Evolutionary conservation across 1,140 invertebrate genomes (phyloP), one percentile per base, ranked within the genome.

Genomic region (Papilio aristodemus): DNA sequence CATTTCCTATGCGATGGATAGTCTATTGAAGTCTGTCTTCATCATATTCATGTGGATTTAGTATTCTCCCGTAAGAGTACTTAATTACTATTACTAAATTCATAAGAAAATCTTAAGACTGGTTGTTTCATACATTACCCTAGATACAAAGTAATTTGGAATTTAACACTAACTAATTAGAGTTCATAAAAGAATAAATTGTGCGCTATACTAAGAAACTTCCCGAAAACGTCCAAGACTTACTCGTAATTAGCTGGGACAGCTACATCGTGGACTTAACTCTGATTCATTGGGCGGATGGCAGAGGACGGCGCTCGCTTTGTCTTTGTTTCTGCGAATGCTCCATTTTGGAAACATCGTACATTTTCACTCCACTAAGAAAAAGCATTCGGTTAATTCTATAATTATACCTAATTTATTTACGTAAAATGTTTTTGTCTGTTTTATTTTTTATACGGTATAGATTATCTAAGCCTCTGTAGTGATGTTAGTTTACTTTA

Each of bases 211-310:
- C 38, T 39, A 39, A 39, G 38, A 11, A 25, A 4, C 46, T 54
- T 54, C 25, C 32, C 32, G 25, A 32, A 59, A 32, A 36, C 57
- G 5, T 36, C n/a, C 57, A 32, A 62, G 36, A 9, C 14, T 37
- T 50, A 50, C 17, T 38, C 59, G 32, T 62, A 62, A 62, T 62
- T 62, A 62, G 59, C 36, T 17, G 27, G 14, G 36, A 62, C 59
- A 62, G 59, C 7, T 8, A 62, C 59, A 62, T 62, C 11, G 59
- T 19, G 14, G 59, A 17, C 59, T 62, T 62, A 37, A 38, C 59
- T 37, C 27, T 62, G 59, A 62, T 62, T 62, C 59, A 62, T 62
- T 62, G 59, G 14, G 8, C 14, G 59, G 13, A 32, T 6, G 27
- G 27, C 27, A 32, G 2, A 3, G 27, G 27, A 32, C 27, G 6